These are phyloP conservation scores for Drosophila erecta DNA, from an alignment of 1,140 invertebrate genomes.

Conservation along the genomic window DNA sequence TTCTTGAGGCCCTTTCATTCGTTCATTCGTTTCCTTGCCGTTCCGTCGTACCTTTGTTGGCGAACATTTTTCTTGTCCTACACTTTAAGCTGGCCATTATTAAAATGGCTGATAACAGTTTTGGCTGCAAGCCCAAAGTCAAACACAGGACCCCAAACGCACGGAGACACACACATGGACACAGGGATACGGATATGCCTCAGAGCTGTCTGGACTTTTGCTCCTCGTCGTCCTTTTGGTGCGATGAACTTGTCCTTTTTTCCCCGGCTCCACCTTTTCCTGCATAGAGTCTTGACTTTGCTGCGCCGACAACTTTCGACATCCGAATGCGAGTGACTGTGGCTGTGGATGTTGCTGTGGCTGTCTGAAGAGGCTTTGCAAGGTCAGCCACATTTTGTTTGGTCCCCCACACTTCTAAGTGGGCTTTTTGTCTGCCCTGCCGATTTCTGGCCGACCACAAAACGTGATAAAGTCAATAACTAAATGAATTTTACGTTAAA, in stretches of 20 bases:
- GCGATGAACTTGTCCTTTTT: slow-evolving; percentile 68
- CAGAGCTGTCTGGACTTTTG: slow-evolving; percentile 61
- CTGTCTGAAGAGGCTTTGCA: slow-evolving; percentile 53
- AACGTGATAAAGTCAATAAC: slow-evolving; percentile 69
- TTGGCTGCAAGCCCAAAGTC: slow-evolving; percentile 74
- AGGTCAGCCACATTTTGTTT: slow-evolving; percentile 52
- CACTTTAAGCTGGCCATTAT: slow-evolving; percentile 81
- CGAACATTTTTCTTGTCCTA: slow-evolving; percentile 80
- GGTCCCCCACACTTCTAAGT: neutral
- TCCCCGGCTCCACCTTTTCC: slow-evolving; percentile 21
- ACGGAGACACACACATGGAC: slow-evolving; percentile 3
- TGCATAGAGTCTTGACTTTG: slow-evolving; percentile 49
- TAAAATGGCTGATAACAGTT: slow-evolving; percentile 81
- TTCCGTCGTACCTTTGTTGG: slow-evolving; percentile 73
- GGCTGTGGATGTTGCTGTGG: slow-evolving; percentile 38
- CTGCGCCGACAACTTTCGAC: slow-evolving; percentile 57
- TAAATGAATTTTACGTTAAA: slow-evolving; percentile 56
- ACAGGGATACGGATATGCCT: slow-evolving; percentile 47
- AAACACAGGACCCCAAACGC: slow-evolving; percentile 58
- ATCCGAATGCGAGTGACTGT: slow-evolving; percentile 32
- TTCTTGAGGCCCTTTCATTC: slow-evolving; percentile 33
- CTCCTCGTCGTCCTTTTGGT: slow-evolving; percentile 56
- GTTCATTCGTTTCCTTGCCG: slow-evolving; percentile 36
- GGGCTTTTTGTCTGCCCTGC: neutral
- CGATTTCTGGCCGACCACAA: slow-evolving; percentile 42